Evolutionary conservation across 1,140 invertebrate species (phyloP).

Genomic region (Heliothis virescens): DNA sequence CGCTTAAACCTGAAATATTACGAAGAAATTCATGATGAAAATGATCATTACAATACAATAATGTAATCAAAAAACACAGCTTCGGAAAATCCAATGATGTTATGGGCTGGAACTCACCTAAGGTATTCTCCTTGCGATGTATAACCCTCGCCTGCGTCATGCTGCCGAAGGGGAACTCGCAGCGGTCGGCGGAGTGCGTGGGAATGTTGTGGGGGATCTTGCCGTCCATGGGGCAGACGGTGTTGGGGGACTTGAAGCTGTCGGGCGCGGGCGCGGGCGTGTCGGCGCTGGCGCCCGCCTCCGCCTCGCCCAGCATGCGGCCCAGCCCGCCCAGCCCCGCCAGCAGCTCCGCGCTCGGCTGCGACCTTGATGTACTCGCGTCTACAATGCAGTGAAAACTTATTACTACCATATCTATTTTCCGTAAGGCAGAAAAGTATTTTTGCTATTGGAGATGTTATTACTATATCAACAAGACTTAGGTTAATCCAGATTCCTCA

Average conservation of each 20-base stretch:
- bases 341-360: slow-evolving; percentile 72
- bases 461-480: no score
- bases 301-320: slow-evolving; percentile 68
- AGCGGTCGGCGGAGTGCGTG: slow-evolving; percentile 81
- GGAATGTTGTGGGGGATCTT: slow-evolving; percentile 87
- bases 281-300: slow-evolving; percentile 66
- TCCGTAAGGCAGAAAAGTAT: no score
- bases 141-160: slow-evolving; percentile 93
- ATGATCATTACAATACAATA: neutral
- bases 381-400: slow-evolving; percentile 52
- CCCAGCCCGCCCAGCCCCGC: slow-evolving; percentile 77
- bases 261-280: slow-evolving; percentile 62
- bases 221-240: slow-evolving; percentile 92
- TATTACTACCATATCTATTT: no score
- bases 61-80: neutral
- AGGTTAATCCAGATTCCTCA: no score
- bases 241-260: slow-evolving; percentile 93
- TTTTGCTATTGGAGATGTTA: no score
- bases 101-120: slow-evolving; percentile 72
- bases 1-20: slow-evolving; percentile 63
- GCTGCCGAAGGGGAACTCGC: slow-evolving; percentile 94
- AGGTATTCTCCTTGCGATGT: slow-evolving; percentile 86
- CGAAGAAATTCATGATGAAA: neutral
- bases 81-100: neutral
- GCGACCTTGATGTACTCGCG: slow-evolving; percentile 70